Base-by-base conservation (phyloP, 1,140 invertebrate species). In the Drosophila punjabiensis region DNA sequence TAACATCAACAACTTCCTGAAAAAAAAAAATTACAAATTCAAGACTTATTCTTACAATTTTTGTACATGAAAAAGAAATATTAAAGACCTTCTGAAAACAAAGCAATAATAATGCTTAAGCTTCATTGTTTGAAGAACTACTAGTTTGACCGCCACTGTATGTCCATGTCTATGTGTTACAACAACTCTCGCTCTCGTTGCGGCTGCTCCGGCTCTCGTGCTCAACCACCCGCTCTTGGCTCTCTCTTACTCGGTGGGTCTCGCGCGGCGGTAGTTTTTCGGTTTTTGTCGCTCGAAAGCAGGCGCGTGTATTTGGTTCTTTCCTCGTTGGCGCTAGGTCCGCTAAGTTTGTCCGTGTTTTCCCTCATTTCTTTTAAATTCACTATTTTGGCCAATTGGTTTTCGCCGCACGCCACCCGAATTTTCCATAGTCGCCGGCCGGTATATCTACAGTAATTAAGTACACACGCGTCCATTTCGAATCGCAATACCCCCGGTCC, bases 321-420 rank as follows among this genome's bases (percentile, higher is more conserved):
- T 89, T 89, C 86, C 86, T 89, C 85, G 85, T 90, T 90, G 83
- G 82, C 86, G 82, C 85, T 82, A 74, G 70, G 86, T 89, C 86
- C 85, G 85, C 69, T 68, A 75, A 79, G 33, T 78, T 89, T 79
- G 85, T 89, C 85, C 86, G 86, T 90, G 86, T 82, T 89, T 89
- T 81, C 81, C 33, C 28, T 24, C 39, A 69, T 90, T 88, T 82
- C 66, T 88, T 84, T 82, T 48, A 82, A 75, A 89, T 89, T 89
- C 55, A 76, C 47, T 74, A 61, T 52, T 87, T 82, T 63, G 76
- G 64, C 56, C 43, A 82, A 82, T 86, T 78, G 76, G 79, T 86
- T 82, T 81, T 87, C 69, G 78, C 79, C 48, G 68, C 60, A 64
- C 33, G 68, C 47, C 64, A 69, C 47, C 67, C 33, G 62, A 67